Percentiles rank a stretch among this genome's conserved stretches.
Conservation (phyloP, 2,888 invertebrate genomes). For the Cecidostiba fungosa region DNA sequence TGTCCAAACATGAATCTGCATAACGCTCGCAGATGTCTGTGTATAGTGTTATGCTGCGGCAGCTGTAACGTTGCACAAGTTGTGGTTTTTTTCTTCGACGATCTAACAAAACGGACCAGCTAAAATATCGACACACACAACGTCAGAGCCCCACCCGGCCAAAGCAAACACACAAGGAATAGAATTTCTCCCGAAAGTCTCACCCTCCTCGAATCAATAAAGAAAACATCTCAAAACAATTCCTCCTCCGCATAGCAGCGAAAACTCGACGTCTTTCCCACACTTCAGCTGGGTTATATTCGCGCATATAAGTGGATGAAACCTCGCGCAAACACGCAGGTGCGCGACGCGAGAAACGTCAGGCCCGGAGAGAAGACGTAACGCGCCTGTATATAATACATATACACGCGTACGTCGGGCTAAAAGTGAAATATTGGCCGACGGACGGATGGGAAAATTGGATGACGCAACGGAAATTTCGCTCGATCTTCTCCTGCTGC, state of each 20-base stretch:
- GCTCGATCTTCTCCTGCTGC: not conserved
- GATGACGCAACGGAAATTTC: slow-evolving; percentile 29
- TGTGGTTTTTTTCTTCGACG: too few relatives aligned
- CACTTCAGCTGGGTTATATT: not conserved
- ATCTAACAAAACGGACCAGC: not conserved
- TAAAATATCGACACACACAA: not conserved
- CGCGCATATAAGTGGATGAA: not conserved
- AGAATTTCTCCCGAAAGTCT: not conserved
- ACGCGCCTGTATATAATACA: not conserved
- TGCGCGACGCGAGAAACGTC: slow-evolving; percentile 1
- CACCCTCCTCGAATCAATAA: not conserved
- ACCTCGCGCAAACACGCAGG: not conserved
- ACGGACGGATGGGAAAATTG: slow-evolving; percentile 21
- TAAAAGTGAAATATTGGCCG: slow-evolving; percentile 11
- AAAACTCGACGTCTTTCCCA: not conserved
- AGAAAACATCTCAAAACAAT: slow-evolving; percentile 4
- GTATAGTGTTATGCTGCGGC: not conserved
- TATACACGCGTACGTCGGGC: not conserved
- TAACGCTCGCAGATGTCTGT: slow-evolving; percentile 73
- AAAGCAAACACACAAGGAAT: not conserved
- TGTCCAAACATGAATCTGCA: slow-evolving; percentile 85
- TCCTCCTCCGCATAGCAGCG: not conserved
- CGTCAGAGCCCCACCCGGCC: not conserved
- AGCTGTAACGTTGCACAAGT: not conserved
- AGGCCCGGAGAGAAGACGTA: not conserved